Conservation (phyloP, 2,113 vertebrate genomes). For the Ctenomys sociabilis region DNA sequence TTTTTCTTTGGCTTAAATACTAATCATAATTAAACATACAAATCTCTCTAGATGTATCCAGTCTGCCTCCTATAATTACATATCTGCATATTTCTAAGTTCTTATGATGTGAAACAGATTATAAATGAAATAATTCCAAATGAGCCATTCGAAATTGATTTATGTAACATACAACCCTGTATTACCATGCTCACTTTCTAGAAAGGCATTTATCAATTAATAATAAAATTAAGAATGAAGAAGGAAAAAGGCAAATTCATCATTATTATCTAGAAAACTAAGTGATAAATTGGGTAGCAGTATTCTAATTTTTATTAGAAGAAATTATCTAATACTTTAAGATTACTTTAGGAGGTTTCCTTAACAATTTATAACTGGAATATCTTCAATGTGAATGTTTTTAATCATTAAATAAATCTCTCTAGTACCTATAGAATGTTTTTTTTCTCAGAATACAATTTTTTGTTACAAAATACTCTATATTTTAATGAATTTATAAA, state of each 20-base stretch:
- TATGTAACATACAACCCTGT: background rate
- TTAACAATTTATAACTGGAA: background rate
- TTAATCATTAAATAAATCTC: background rate
- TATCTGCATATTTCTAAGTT: slow-evolving; percentile 45
- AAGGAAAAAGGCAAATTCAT: slow-evolving; percentile 12
- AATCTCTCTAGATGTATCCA: slow-evolving; percentile 2
- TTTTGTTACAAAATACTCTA: background rate
- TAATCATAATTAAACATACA: slow-evolving; percentile 1
- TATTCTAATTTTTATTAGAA: background rate
- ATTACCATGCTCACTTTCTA: background rate
- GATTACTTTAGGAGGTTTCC: background rate
- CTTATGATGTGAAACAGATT: background rate
- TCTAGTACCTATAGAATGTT: background rate
- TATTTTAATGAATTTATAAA: background rate
- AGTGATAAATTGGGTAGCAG: background rate
- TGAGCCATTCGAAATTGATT: slow-evolving; percentile 38
- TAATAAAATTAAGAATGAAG: background rate
- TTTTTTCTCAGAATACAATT: background rate
- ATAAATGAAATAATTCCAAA: slow-evolving; percentile 47
- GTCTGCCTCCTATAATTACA: slow-evolving; percentile 17
- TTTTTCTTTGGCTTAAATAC: slow-evolving; percentile 35
- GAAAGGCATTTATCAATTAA: background rate
- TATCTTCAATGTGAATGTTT: background rate
- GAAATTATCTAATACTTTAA: background rate
- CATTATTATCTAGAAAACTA: background rate